These are phyloP conservation scores for Dinomys branickii DNA, from an alignment of 2,113 vertebrate species.

Conservation along the genomic window DNA sequence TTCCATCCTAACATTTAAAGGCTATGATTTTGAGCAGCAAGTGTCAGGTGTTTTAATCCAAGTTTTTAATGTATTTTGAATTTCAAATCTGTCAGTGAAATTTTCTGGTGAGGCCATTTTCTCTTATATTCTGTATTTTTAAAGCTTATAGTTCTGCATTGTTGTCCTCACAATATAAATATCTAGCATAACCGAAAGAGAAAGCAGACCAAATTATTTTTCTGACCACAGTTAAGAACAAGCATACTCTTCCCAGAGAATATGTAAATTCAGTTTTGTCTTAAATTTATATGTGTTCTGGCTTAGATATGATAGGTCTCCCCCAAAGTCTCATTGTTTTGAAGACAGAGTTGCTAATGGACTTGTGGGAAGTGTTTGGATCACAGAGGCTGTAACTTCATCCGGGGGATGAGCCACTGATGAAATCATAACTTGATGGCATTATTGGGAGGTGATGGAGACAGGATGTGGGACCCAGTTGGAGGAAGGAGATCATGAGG, in stretches of 20 bases:
- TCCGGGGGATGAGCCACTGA: not conserved
- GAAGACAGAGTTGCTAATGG: not conserved
- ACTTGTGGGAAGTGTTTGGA: not conserved
- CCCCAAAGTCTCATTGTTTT: not conserved
- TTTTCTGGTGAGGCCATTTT: constrained; percentile 38
- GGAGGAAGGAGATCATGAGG: too few species aligned
- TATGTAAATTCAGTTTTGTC: not conserved
- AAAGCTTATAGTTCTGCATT: not conserved
- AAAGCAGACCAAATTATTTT: not conserved
- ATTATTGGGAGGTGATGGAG: not conserved
- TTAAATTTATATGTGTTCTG: constrained; percentile 3
- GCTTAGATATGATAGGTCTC: not conserved
- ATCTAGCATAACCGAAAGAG: not conserved
- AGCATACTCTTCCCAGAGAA: not conserved
- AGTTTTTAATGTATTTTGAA: constrained; percentile 57
- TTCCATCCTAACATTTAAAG: constrained; percentile 16
- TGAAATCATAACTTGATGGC: not conserved
- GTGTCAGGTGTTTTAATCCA: not conserved
- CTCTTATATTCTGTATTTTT: constrained; percentile 34
- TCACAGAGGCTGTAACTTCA: not conserved
- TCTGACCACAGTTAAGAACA: not conserved
- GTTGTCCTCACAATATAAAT: not conserved
- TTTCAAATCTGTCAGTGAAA: constrained; percentile 3
- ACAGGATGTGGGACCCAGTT: not conserved
- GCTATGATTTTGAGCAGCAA: constrained; percentile 32